Evolutionary conservation across 1,140 invertebrate species (phyloP).

Genomic region (Drosophila erecta): DNA sequence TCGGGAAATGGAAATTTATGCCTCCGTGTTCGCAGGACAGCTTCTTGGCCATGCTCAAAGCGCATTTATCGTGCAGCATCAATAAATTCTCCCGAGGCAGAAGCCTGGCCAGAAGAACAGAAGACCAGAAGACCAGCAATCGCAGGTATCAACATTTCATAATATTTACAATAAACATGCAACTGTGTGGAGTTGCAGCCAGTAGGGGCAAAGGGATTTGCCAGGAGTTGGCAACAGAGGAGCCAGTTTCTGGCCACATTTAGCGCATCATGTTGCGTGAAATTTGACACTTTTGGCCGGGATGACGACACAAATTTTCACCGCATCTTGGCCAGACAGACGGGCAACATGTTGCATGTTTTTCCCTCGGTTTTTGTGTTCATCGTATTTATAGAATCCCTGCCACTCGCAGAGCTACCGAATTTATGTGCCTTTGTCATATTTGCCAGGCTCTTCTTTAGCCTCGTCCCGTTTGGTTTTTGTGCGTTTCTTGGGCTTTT

Average conservation of each 20-base stretch:
- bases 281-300: conserved; percentile 76
- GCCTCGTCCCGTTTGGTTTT: conserved; percentile 6
- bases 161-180: conserved; percentile 84
- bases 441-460: conserved; percentile 63
- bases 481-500: conserved; percentile 4
- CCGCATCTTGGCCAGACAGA: conserved; percentile 61
- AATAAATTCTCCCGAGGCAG: conserved; percentile 67
- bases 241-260: conserved; percentile 73
- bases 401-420: conserved; percentile 60
- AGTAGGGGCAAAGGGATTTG: conserved; percentile 8
- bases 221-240: conserved; percentile 18
- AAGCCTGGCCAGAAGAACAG: conserved; percentile 24
- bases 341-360: conserved; percentile 63
- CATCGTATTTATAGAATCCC: conserved; percentile 36
- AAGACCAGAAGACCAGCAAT: conserved; percentile 38
- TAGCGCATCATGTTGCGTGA: conserved; percentile 82
- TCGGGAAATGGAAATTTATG: conserved; percentile 78
- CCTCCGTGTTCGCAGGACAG: conserved; percentile 36
- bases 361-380: conserved; percentile 46
- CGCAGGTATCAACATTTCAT: conserved; percentile 81
- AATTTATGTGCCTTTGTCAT: conserved; percentile 82
- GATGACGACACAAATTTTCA: conserved; percentile 74
- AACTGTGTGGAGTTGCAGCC: conserved; percentile 55
- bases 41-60: conserved; percentile 63
- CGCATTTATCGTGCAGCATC: conserved; percentile 79